Evolutionary conservation across 2,888 invertebrate species (phyloP).

Genomic region (Aradus depressus): DNA sequence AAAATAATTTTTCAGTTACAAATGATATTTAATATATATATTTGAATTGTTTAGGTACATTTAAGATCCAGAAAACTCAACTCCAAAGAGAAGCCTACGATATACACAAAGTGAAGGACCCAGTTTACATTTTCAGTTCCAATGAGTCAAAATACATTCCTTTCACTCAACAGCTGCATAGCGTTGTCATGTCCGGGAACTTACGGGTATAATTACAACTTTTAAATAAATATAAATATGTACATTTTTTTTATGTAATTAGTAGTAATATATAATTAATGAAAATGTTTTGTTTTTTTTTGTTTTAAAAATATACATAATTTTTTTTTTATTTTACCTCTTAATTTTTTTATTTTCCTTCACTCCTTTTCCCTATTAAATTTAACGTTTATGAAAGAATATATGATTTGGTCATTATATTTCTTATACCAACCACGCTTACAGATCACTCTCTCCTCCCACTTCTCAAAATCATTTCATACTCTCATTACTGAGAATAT

Average conservation of each 20-base stretch:
- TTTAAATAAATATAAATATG: constrained; percentile 1
- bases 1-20: not conserved
- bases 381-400: no score
- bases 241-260: not conserved
- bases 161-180: constrained; percentile 36
- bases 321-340: no score
- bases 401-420: no score
- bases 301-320: no score
- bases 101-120: constrained; percentile 42
- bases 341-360: no score
- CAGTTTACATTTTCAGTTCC: constrained; percentile 39
- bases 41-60: constrained; percentile 68
- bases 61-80: constrained; percentile 89
- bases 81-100: constrained; percentile 84
- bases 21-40: not conserved
- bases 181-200: constrained; percentile 20
- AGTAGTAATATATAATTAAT: not conserved
- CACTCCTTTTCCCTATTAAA: no score
- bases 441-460: no score
- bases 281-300: no score
- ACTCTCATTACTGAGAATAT: no score
- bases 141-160: constrained; percentile 37
- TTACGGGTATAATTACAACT: no score
- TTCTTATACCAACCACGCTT: no score
- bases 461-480: no score